Conservation (phyloP, 1,140 invertebrate genomes). For the Riptortus pedestris region DNA sequence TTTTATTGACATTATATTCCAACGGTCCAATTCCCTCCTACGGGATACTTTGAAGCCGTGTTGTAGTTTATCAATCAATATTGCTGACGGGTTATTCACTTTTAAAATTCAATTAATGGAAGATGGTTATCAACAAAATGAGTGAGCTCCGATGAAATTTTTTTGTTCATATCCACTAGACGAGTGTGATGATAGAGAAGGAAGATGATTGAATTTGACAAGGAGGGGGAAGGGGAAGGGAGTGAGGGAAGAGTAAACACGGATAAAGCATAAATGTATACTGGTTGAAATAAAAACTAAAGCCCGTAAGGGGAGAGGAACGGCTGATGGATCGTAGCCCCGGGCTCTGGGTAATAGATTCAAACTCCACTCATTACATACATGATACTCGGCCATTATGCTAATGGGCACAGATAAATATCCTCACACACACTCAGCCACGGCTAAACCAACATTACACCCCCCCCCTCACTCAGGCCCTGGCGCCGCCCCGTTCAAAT, state of each 20-base stretch:
- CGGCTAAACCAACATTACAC: constrained; percentile 16
- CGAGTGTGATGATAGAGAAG: not conserved
- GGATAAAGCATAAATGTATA: constrained; percentile 8
- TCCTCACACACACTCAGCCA: not conserved
- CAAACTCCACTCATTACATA: constrained; percentile 16
- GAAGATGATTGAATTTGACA: not conserved
- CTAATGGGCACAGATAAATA: constrained; percentile 16
- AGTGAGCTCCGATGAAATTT: not conserved
- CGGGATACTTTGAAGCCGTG: too few relatives aligned
- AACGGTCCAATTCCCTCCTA: too few relatives aligned
- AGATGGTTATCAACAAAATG: too few relatives aligned
- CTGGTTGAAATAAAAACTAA: too few relatives aligned
- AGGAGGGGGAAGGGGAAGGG: not conserved
- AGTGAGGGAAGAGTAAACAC: constrained; percentile 2
- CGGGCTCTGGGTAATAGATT: constrained; percentile 7
- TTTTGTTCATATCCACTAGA: not conserved
- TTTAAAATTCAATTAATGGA: too few relatives aligned
- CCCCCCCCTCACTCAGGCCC: not conserved
- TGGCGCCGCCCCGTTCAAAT: constrained; percentile 11
- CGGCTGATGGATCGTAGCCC: constrained; percentile 8
- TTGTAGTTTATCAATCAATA: too few relatives aligned
- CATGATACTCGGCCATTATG: constrained; percentile 16
- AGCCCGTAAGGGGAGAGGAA: not conserved
- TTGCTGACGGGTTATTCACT: too few relatives aligned
- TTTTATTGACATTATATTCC: too few relatives aligned